Conservation (phyloP, 2,888 invertebrate genomes). For the Nephrotoma appendiculata region DNA sequence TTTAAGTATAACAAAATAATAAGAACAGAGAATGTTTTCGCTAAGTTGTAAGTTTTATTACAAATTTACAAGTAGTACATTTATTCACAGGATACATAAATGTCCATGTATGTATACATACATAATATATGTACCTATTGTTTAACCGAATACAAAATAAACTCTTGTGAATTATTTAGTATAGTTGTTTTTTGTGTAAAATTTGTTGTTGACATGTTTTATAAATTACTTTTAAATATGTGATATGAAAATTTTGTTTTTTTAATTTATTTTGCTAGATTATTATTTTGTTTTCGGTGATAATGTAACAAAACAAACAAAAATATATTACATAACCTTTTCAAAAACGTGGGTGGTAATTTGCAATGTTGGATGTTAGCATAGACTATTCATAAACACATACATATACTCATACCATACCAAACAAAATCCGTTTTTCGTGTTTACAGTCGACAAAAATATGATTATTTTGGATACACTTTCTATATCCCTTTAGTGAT, state of each 20-base stretch:
- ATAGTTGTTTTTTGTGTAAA: neutral
- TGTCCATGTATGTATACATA: neutral
- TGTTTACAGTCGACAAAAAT: no score
- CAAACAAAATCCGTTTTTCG: no score
- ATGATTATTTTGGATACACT: no score
- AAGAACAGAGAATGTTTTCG: no score
- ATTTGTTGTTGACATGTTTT: neutral
- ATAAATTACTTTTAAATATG: neutral
- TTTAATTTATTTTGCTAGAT: neutral
- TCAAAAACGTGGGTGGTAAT: neutral
- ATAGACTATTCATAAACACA: neutral
- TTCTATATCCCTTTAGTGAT: no score
- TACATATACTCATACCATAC: no score
- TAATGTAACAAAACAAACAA: neutral
- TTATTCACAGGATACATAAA: neutral
- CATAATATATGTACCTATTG: neutral
- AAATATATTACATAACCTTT: neutral
- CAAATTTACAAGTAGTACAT: neutral
- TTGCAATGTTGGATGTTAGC: neutral
- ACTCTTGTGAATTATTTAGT: neutral
- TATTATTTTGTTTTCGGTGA: neutral
- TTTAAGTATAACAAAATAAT: no score
- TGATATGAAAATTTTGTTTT: neutral
- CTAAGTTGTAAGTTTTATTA: no score
- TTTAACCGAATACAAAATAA: neutral